Conservation (phyloP, 2,888 invertebrate genomes). For the Phyto melanocephala region DNA sequence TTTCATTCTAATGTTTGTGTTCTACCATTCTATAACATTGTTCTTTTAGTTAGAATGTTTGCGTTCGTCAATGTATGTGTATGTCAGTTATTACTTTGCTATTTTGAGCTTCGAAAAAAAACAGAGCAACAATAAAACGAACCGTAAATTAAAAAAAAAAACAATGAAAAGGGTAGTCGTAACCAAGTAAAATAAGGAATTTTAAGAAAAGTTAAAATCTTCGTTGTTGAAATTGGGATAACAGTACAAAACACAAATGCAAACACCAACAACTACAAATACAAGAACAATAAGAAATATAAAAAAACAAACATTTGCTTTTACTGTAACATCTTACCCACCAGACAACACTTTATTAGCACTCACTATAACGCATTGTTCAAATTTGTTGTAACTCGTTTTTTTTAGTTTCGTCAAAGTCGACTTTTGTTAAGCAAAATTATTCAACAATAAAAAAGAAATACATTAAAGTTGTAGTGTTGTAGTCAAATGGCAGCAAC, state of each 20-base stretch:
- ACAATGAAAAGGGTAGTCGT: background rate
- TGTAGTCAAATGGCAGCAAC: background rate
- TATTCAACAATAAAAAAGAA: slow-evolving; percentile 3
- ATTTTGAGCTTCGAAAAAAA: slow-evolving; percentile 31
- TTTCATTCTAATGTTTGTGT: slow-evolving; percentile 9
- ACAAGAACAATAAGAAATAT: too few relatives aligned
- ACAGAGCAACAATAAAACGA: slow-evolving; percentile 21
- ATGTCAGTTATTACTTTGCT: slow-evolving; percentile 40
- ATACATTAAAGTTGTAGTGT: background rate
- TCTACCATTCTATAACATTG: slow-evolving; percentile 9
- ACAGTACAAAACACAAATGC: background rate
- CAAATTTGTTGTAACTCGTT: background rate
- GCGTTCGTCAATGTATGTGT: background rate
- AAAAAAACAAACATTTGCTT: background rate
- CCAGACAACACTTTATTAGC: slow-evolving; percentile 47
- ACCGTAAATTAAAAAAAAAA: slow-evolving; percentile 7
- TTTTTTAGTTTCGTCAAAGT: background rate
- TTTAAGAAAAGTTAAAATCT: background rate
- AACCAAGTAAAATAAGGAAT: too few relatives aligned
- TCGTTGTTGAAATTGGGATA: slow-evolving; percentile 36
- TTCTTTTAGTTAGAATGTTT: background rate
- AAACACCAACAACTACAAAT: background rate
- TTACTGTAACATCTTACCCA: background rate
- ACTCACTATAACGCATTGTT: slow-evolving; percentile 23
- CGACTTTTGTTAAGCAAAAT: slow-evolving; percentile 2